Base-by-base conservation (phyloP, 2,888 invertebrate genomes). In the Chrysina gloriosa region DNA sequence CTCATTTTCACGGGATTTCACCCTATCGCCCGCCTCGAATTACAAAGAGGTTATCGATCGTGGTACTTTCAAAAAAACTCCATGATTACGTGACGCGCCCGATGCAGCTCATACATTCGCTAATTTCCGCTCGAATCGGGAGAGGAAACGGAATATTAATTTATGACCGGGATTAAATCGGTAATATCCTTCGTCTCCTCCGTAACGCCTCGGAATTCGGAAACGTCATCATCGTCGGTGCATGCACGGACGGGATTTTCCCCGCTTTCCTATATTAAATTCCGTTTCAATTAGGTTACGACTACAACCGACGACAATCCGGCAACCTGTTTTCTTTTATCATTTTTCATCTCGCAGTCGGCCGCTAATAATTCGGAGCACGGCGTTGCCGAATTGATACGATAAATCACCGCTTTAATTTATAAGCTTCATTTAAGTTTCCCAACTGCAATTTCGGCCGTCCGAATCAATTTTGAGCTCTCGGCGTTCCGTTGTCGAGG, bases 391-490 rank as follows among this genome's bases (percentile, higher is more conserved):
- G 45, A 19, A 45, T 16, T 45, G 45, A 45, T 6, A 7, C 45
- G 21, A 45, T 45, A 58, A 58, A 39, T 39, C 39, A 39, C 3
- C 14, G 39, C 39, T 58, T 39, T 58, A 58, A 58, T 58, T 58
- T 58, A 58, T 58, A 58, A 39, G 25, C 39, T 58, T 39, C 39
- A 58, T 58, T 58, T 58, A 58, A 58, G 58, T 39, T 58, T 36
- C 23, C 39, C 11, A 39, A 58, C 25, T 58, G 58, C 58, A 58
- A 58, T 36, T 58, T 31, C 25, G 39, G 23, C 16, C 25, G 23
- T 39, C 39, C 9, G 31, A 58, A 58, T 58, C 39, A 36, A 58
- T 58, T 58, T 58, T 58, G 63, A 52, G n/a, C n/a, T n/a, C 63
- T 50, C 29, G 39, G 27, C 39, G 23, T 25, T 14, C 42, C 45